Evolutionary conservation across 2,797 vertebrate species (phyloP).

Genomic region (Myotis planiceps): DNA sequence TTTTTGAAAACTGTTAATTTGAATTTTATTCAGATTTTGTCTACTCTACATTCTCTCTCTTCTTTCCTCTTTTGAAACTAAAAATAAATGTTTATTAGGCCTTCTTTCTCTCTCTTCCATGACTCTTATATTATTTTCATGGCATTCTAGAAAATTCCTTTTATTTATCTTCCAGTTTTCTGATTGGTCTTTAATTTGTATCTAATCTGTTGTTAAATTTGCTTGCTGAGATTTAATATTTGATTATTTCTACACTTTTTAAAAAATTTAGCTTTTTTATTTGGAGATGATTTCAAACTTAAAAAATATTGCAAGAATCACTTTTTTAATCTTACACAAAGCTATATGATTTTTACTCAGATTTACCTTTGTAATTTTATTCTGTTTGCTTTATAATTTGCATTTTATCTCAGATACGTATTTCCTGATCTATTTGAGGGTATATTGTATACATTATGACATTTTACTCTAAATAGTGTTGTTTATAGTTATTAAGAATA

Average conservation of each 20-base stretch:
- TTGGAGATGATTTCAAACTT: slow-evolving; percentile 1
- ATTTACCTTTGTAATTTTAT: background rate
- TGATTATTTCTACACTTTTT: background rate
- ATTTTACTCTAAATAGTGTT: background rate
- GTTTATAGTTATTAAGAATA: slow-evolving; percentile 10
- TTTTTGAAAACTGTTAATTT: background rate
- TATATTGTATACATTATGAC: background rate
- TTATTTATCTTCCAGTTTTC: background rate
- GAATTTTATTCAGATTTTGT: background rate
- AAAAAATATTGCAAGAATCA: background rate
- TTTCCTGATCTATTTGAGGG: background rate
- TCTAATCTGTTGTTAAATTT: background rate
- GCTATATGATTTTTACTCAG: background rate
- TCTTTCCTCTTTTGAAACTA: background rate
- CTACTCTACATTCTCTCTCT: background rate
- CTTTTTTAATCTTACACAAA: background rate
- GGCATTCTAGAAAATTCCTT: background rate
- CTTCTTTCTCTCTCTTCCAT: background rate
- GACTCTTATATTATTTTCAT: background rate
- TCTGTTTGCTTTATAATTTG: background rate
- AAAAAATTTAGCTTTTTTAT: background rate
- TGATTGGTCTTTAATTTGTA: background rate
- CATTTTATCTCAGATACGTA: background rate
- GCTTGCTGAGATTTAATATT: background rate
- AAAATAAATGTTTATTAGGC: background rate